These are phyloP conservation scores for Catamblyrhynchus diadema DNA, from an alignment of 2,797 vertebrate genomes.

Conservation along the genomic window DNA sequence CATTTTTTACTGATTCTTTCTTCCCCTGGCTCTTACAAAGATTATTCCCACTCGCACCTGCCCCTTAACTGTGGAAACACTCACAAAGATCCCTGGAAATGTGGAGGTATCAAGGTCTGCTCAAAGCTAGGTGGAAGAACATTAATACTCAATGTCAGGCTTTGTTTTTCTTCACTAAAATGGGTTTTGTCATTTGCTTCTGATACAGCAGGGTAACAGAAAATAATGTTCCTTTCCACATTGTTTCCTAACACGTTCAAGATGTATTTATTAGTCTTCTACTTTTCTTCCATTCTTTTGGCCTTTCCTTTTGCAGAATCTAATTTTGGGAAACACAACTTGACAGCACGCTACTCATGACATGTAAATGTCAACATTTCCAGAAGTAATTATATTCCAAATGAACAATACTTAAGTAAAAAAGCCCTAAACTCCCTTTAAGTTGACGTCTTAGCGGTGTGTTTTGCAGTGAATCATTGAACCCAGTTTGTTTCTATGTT, in stretches of 20 bases:
- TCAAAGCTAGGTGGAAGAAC: not conserved
- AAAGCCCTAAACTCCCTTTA: not conserved
- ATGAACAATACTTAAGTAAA: not conserved
- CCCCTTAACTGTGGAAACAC: not conserved
- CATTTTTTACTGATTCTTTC: not conserved
- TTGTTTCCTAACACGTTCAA: not conserved
- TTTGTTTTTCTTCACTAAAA: not conserved
- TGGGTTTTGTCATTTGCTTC: not conserved
- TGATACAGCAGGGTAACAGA: not conserved
- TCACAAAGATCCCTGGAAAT: not conserved
- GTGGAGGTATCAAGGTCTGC: not conserved
- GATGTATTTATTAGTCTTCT: not conserved
- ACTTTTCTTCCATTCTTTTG: not conserved
- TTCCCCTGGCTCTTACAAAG: not conserved
- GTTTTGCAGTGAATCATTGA: not conserved
- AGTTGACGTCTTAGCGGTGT: not conserved
- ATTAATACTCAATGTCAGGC: not conserved
- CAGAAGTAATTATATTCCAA: not conserved
- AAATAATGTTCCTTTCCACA: not conserved
- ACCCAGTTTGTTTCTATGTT: not conserved
- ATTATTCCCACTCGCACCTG: not conserved
- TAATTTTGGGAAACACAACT: not conserved
- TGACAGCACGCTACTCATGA: not conserved
- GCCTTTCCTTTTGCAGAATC: not conserved
- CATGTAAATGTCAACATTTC: not conserved